Evolutionary conservation across 2,888 invertebrate genomes (phyloP).

Genomic region (Drosophila sordidula): DNA sequence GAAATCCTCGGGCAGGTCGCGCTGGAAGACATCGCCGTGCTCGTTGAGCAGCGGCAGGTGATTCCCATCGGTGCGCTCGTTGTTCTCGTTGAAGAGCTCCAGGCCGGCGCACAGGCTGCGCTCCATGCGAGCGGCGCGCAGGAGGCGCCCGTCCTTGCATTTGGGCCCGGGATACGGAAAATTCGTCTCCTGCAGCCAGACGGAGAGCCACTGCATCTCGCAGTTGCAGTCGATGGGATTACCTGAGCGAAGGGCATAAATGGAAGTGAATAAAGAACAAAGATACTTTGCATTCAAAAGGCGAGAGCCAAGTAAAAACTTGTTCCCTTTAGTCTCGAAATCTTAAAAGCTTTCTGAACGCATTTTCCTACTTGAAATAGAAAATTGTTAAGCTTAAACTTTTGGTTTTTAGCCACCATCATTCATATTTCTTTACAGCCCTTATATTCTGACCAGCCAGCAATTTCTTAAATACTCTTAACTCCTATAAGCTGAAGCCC

Average conservation of each 20-base stretch:
- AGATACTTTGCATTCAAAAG: too few species aligned
- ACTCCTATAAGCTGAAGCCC: too few species aligned
- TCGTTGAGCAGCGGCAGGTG: constrained; percentile 88
- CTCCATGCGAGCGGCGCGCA: constrained; percentile 90
- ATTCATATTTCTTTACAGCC: too few species aligned
- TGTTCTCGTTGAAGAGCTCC: constrained; percentile 60
- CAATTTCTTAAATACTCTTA: too few species aligned
- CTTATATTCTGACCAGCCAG: too few species aligned
- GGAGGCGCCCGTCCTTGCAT: constrained; percentile 91
- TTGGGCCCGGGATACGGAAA: constrained; percentile 89
- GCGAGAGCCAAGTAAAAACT: too few species aligned
- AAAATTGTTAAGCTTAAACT: too few species aligned
- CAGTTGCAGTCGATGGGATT: constrained; percentile 94
- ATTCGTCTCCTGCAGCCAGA: constrained; percentile 92
- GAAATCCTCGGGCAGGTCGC: constrained; percentile 86
- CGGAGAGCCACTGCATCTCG: constrained; percentile 92
- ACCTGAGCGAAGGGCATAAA: constrained; percentile 85
- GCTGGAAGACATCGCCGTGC: constrained; percentile 89
- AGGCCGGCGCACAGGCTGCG: constrained; percentile 88
- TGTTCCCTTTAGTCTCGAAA: too few species aligned
- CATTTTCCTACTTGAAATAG: too few species aligned
- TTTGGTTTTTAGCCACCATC: too few species aligned
- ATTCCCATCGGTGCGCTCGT: constrained; percentile 79
- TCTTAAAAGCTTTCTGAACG: too few species aligned
- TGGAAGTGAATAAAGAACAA: too few species aligned